Evolutionary conservation across 2,113 vertebrate genomes (phyloP), one percentile per base, ranked within the genome.

Genomic region (Ascaphus truei): DNA sequence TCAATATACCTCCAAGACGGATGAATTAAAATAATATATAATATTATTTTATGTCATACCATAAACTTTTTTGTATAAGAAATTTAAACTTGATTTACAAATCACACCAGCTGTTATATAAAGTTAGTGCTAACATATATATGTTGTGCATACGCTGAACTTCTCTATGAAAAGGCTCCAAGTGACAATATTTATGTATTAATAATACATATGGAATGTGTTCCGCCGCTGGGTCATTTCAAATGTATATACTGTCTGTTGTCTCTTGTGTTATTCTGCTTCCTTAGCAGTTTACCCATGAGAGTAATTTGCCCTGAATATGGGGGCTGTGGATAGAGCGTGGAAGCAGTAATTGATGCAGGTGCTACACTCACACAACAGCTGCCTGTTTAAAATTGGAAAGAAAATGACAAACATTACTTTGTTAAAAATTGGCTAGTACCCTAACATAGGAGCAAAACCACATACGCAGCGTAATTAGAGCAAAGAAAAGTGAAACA

Each of bases 331-430:
- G 23, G 11, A 27, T 50, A 47, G 3, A 36, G 39, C 29, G 36
- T 50, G 7, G 29, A n/a, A 68, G 2, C 2, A 56, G 50, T 13
- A 9, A 15, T 8, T 36, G 3, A 37, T n/a, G 15, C 22, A 39
- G 20, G 33, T 64, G 47, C 29, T n/a, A n/a, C n/a, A n/a, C n/a
- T n/a, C n/a, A 37, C 12, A 36, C 2, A 34, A 47, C 65, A 68
- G 55, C 43, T 68, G 62, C 52, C 27, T 36, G 22, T 1, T 18
- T 5, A 58, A 25, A 11, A 5, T 45, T 36, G n/a, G 71, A 77
- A 78, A 62, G 60, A 76, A 77, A 75, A 76, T 71, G 18, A 25
- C 2, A 39, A 18, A 45, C 7, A n/a, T 29, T 36, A 23, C 10
- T 22, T 22, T 47, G n/a, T n/a, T n/a, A n/a, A n/a, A n/a, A 47